phyloP scores from a whole-genome alignment of 2,113 vertebrate genomes.

The Alces alces region DNA sequence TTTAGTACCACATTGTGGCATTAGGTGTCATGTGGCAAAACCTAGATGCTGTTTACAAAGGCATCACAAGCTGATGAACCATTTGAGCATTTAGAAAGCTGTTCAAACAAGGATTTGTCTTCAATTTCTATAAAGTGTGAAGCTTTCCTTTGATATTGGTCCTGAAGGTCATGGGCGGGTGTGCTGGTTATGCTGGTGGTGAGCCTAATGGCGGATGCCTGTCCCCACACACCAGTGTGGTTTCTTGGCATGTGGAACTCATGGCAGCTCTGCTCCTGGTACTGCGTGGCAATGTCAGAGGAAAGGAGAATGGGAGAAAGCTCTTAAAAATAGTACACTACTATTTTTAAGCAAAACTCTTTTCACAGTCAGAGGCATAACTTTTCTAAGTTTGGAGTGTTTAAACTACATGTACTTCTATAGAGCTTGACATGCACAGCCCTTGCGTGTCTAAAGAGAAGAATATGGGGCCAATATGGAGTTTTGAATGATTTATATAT shows the following conservation, averaged over 20 bases:
- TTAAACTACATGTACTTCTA: background rate
- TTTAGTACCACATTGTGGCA: background rate
- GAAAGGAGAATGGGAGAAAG: background rate
- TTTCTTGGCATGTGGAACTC: background rate
- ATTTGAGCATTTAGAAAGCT: background rate
- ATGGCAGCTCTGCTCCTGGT: background rate
- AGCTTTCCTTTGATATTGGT: background rate
- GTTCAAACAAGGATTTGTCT: background rate
- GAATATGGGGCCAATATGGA: background rate
- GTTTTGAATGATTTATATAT: background rate
- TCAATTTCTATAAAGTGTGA: background rate
- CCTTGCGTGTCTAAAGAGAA: background rate
- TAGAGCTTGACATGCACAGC: background rate
- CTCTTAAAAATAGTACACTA: background rate
- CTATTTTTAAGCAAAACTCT: conserved; percentile 42
- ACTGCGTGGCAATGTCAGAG: background rate
- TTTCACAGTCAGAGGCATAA: background rate
- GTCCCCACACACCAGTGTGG: background rate
- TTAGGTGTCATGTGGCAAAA: background rate
- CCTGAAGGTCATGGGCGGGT: background rate
- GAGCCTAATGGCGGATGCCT: background rate
- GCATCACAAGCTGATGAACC: background rate
- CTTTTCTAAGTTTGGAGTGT: conserved; percentile 30
- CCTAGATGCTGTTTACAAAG: background rate
- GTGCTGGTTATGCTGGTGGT: background rate